Percentiles rank a stretch among this genome's conserved stretches.
These are phyloP conservation scores for Tachuris rubrigastra DNA, from an alignment of 2,113 vertebrate genomes.

Conservation along the genomic window DNA sequence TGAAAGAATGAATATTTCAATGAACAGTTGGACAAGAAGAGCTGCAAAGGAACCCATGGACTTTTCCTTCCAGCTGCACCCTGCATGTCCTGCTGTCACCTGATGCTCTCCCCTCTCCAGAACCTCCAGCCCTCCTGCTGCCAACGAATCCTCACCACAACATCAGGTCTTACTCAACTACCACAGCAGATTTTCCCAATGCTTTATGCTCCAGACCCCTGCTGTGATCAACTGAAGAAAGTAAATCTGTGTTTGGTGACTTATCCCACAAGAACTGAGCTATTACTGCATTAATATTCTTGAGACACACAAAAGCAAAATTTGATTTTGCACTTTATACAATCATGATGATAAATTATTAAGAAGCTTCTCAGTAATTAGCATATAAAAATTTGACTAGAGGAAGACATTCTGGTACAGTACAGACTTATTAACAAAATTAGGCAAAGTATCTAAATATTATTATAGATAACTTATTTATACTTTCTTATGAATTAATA, in stretches of 20 bases:
- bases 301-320: background rate
- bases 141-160: background rate
- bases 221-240: background rate
- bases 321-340: background rate
- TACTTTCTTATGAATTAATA: background rate
- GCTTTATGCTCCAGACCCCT: background rate
- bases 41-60: background rate
- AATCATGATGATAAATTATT: background rate
- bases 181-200: background rate
- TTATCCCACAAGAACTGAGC: background rate
- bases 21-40: background rate
- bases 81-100: background rate
- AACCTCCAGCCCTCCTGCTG: background rate
- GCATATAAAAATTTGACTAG: background rate
- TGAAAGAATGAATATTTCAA: background rate
- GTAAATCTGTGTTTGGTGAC: background rate
- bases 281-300: background rate
- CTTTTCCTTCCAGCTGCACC: background rate
- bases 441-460: background rate
- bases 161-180: background rate
- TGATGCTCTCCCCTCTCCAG: background rate
- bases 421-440: background rate
- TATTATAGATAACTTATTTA: background rate
- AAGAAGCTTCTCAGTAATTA: background rate
- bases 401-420: background rate